Conservation (phyloP, 1,140 invertebrate species). For the Lordiphosa collinella region DNA sequence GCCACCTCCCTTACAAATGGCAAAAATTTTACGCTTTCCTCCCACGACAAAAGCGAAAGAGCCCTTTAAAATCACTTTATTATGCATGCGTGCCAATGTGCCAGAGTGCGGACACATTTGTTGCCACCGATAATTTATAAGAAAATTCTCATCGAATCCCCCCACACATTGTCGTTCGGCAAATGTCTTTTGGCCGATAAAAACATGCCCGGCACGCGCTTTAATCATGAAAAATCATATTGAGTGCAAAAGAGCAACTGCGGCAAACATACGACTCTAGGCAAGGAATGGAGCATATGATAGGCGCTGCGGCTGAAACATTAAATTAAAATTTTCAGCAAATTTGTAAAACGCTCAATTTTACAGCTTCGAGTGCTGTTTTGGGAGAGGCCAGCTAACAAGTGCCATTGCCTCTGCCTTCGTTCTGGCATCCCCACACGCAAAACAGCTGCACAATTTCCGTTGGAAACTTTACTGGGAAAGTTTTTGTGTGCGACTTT, state of each 20-base stretch:
- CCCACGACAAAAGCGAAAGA: constrained; percentile 55
- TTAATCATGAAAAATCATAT: constrained; percentile 76
- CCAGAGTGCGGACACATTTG: constrained; percentile 58
- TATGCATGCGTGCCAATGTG: constrained; percentile 65
- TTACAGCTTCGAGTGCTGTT: constrained; percentile 41
- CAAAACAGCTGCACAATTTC: constrained; percentile 76
- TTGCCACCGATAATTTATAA: constrained; percentile 71
- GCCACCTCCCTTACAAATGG: constrained; percentile 46
- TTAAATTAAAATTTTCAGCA: constrained; percentile 71
- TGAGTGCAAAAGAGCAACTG: constrained; percentile 20
- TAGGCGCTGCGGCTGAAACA: constrained; percentile 31
- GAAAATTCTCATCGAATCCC: constrained; percentile 65
- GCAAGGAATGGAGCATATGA: background rate
- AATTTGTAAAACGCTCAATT: constrained; percentile 32
- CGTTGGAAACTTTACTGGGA: constrained; percentile 59
- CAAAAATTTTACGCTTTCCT: constrained; percentile 59
- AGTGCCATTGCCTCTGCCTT: constrained; percentile 13
- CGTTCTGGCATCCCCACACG: constrained; percentile 23
- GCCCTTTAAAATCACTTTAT: constrained; percentile 78
- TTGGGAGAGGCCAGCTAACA: constrained; percentile 37
- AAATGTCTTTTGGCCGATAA: constrained; percentile 65
- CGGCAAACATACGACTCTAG: background rate
- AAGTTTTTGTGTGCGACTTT: constrained; percentile 73
- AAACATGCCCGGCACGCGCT: constrained; percentile 56
- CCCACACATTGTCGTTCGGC: constrained; percentile 1